phyloP scores from a whole-genome alignment of 2,797 vertebrate species.

The Echeneis naucrates region DNA sequence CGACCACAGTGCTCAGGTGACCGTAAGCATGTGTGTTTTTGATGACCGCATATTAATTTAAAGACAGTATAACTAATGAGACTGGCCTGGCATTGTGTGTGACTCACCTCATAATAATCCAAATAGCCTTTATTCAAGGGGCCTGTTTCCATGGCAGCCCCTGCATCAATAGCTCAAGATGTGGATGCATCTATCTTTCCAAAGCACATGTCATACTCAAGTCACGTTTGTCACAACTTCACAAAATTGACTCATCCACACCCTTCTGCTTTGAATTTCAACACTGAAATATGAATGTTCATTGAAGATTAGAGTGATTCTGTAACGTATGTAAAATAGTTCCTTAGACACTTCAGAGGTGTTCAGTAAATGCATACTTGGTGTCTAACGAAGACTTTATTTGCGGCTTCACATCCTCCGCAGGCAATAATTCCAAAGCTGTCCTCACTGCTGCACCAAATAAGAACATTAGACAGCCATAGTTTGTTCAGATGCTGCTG shows the following conservation, averaged over 20 bases:
- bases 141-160: conserved; percentile 80
- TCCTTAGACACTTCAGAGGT: conserved; percentile 16
- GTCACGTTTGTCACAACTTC: conserved; percentile 74
- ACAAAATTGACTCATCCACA: conserved; percentile 59
- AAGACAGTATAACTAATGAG: conserved; percentile 61
- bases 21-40: neutral
- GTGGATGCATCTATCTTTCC: conserved; percentile 63
- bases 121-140: conserved; percentile 77
- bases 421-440: too few relatives aligned
- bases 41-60: conserved; percentile 30
- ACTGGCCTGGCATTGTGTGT: conserved; percentile 56
- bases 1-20: neutral
- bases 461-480: too few relatives aligned
- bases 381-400: too few relatives aligned
- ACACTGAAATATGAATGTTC: conserved; percentile 30
- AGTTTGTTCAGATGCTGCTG: too few relatives aligned
- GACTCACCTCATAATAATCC: conserved; percentile 85
- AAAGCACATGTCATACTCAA: conserved; percentile 66
- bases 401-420: too few relatives aligned
- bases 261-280: conserved; percentile 36
- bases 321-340: conserved; percentile 42
- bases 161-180: conserved; percentile 78
- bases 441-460: too few relatives aligned
- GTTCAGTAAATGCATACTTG: conserved; percentile 9
- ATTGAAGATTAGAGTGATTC: conserved; percentile 40